Evolutionary conservation across 2,888 invertebrate species (phyloP), one percentile per base, ranked within the genome.

Genomic region (Melikaiella ostensackeni): DNA sequence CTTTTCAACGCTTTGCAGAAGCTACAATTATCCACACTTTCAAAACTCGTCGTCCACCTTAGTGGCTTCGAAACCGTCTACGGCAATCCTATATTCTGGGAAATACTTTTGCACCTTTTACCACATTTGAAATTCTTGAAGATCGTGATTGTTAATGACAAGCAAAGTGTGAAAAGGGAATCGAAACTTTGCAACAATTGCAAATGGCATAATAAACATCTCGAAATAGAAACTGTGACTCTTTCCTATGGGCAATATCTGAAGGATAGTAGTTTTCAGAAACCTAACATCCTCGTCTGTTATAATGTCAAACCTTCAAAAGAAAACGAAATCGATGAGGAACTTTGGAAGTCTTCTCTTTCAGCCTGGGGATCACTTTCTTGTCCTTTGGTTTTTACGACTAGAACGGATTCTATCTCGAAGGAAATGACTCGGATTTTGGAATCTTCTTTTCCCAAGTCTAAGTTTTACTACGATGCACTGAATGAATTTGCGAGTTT

Each of bases 51-150:
- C n/a, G 24, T 42, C 27, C 24, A 42, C 9, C 27, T 50, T 8
- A n/a, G 9, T 11, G 13, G 27, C 24, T 42, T 24, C 16, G 16
- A 42, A 27, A 7, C 21, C 1, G 13, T 27, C 9, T 13, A 38
- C 38, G 16, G 0, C 9, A 42, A 42, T 50, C 50, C 50, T 8
- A 50, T 50, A 27, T 13, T 42, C 4, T 66, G 66, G 66, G 66
- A 66, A 46, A 66, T 66, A 24, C 6, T 66, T 27, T 66, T 66
- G 5, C 66, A 66, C 21, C 42, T 66, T 13, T 27, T 66, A 27
- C 66, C 24, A 8, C 27, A 66, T 21, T 8, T 66, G 16, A 24
- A 66, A 4, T 42, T 24, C 8, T 0, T 66, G 6, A 24, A 46
- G 27, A 27, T 66, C 9, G 24, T 66, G 13, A 35, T 63, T n/a